Evolutionary conservation across 1,140 invertebrate species (phyloP), one percentile per base, ranked within the genome.

Genomic region (Pantala flavescens): DNA sequence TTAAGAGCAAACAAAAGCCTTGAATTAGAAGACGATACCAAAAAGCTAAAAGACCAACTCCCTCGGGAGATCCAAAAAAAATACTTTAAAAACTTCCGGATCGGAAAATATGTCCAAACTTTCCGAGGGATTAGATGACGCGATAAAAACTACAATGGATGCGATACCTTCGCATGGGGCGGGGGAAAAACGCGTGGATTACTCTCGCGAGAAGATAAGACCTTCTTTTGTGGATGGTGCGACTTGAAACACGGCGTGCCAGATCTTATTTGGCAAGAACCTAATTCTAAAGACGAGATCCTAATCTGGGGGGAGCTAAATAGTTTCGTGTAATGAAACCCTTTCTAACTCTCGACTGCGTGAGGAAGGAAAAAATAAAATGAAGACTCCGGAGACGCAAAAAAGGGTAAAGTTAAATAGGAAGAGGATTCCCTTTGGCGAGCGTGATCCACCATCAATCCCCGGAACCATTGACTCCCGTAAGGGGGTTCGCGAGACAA

Each of bases 231-330:
- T 63, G 49, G 49, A 63, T 63, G 16, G n/a, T 7, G 12, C 49
- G 49, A 63, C 49, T 63, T 21, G 49, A 63, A 63, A 14, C 49
- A 63, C 49, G 49, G 49, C 14, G n/a, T 63, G 49, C 49, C 49
- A 63, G 49, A 63, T 63, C 49, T 63, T 21, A 63, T 63, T 63
- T 63, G 49, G 49, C 49, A 63, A 63, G 49, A 63, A 63, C 49
- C 49, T 63, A 63, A 63, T 63, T 63, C 49, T 63, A 21, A 63
- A 63, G 49, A 63, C 3, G n/a, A 63, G 49, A 63, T 63, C 12
- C 49, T 63, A 63, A 63, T 63, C 49, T 63, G 49, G 49, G n/a
- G 14, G 49, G 49, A 12, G 16, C 49, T 63, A 63, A 63, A 63
- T 63, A 63, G 49, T 63, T 63, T 63, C 49, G 49, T 21, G 49